These are phyloP conservation scores for Melanargia galathea DNA, from an alignment of 2,888 invertebrate species.

Conservation along the genomic window DNA sequence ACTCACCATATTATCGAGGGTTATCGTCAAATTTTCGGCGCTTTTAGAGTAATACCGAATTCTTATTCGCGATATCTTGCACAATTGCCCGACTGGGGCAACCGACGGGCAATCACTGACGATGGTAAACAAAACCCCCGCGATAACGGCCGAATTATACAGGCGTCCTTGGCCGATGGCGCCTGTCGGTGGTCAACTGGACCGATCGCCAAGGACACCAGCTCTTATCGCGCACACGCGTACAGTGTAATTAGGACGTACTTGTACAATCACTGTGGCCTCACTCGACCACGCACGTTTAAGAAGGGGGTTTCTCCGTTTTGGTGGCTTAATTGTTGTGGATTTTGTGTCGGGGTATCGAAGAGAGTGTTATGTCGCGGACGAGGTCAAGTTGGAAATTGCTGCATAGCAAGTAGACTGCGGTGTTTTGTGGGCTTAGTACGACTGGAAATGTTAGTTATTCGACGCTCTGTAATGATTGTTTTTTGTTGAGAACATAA, in stretches of 20 bases:
- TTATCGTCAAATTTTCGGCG: conserved; percentile 62
- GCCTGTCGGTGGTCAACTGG: conserved; percentile 47
- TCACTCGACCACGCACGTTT: conserved; percentile 26
- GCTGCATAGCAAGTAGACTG: conserved; percentile 78
- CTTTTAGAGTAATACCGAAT: conserved; percentile 68
- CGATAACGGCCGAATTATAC: conserved; percentile 63
- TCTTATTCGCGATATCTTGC: conserved; percentile 69
- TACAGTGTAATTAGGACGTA: conserved; percentile 59
- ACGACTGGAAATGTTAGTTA: conserved; percentile 40
- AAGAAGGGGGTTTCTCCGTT: conserved; percentile 41
- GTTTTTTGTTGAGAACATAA: conserved; percentile 8
- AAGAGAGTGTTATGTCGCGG: conserved; percentile 49
- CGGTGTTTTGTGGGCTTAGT: conserved; percentile 75
- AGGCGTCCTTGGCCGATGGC: conserved; percentile 67
- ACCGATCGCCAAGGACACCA: conserved; percentile 70
- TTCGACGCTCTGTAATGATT: conserved; percentile 29
- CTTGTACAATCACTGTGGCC: conserved; percentile 36
- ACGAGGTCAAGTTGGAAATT: conserved; percentile 76
- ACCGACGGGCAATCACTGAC: conserved; percentile 63
- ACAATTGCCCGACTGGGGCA: conserved; percentile 51
- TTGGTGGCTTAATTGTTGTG: conserved; percentile 45
- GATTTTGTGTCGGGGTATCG: conserved; percentile 55
- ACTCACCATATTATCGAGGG: conserved; percentile 70
- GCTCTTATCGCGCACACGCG: conserved; percentile 71
- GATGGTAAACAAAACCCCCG: conserved; percentile 57